Conservation (phyloP, 1,140 invertebrate genomes). For the Eupristina koningsbergeri region DNA sequence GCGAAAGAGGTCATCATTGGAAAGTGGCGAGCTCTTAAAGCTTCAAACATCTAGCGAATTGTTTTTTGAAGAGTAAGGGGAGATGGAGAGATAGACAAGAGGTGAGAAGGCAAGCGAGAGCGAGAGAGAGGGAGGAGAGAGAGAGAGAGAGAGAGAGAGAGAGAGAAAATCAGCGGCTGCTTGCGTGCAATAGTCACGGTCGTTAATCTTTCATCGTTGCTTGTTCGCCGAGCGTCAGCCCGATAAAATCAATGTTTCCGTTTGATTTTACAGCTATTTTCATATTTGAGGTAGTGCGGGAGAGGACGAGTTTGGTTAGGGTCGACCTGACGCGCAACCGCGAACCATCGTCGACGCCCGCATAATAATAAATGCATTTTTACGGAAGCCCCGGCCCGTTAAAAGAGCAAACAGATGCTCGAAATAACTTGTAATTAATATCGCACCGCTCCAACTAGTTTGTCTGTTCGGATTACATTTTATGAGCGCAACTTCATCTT, state of each 20-base stretch:
- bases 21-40: conserved; percentile 40
- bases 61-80: conserved; percentile 30
- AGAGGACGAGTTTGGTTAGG: background rate
- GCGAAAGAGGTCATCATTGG: conserved; percentile 21
- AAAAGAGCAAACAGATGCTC: background rate
- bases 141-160: background rate
- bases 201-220: conserved; percentile 48
- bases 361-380: conserved; percentile 29
- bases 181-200: conserved; percentile 31
- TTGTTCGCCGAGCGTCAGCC: conserved; percentile 33
- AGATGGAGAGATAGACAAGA: background rate
- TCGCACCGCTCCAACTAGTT: background rate
- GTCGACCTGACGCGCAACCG: background rate
- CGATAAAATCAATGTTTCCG: conserved; percentile 52
- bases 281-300: conserved; percentile 12
- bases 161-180: conserved; percentile 8
- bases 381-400: background rate
- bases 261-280: conserved; percentile 52
- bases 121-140: background rate
- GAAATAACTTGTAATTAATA: background rate
- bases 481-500: too few relatives aligned
- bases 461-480: background rate
- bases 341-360: background rate
- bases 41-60: conserved; percentile 32
- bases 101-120: conserved; percentile 3